A percentile compares a stretch with the other conserved stretches of the same genome.
These are phyloP conservation scores for Eupeodes latifasciatus DNA, from an alignment of 2,888 invertebrate genomes.

Conservation along the genomic window DNA sequence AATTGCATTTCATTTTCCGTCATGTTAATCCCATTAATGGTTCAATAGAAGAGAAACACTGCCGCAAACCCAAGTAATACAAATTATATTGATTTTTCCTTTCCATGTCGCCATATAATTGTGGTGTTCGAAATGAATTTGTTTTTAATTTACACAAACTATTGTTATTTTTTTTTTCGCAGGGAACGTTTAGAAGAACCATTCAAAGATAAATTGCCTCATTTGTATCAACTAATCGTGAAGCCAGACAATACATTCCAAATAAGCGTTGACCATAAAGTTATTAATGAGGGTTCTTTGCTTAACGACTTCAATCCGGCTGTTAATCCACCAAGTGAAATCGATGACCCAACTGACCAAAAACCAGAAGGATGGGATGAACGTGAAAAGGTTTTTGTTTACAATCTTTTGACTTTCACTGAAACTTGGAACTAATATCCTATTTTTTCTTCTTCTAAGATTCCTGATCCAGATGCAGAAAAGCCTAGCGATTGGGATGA, in stretches of 20 bases:
- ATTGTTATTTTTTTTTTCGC: conserved; percentile 53
- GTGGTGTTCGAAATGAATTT: conserved; percentile 38
- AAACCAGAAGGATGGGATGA: conserved; percentile 99
- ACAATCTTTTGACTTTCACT: not conserved
- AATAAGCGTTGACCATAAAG: conserved; percentile 92
- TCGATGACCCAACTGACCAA: conserved; percentile 94
- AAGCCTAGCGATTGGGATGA: conserved; percentile 99
- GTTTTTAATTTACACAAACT: not conserved
- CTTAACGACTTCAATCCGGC: conserved; percentile 96
- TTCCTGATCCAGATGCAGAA: conserved; percentile 93
- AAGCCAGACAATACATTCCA: conserved; percentile 92
- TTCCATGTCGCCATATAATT: conserved; percentile 38
- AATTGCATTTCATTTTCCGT: conserved; percentile 96
- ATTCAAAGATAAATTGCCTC: conserved; percentile 96
- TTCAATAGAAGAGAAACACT: conserved; percentile 96
- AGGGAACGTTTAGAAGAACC: conserved; percentile 92
- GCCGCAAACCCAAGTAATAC: conserved; percentile 92
- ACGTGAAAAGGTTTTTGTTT: conserved; percentile 87
- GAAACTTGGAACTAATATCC: not conserved
- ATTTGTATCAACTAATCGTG: conserved; percentile 92
- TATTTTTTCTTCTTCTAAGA: conserved; percentile 83
- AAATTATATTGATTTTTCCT: conserved; percentile 44
- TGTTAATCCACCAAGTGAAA: conserved; percentile 97
- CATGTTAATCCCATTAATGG: conserved; percentile 97
- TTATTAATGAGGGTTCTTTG: conserved; percentile 93